phyloP scores from a whole-genome alignment of 2,888 invertebrate species.

The Hypercompe scribonia region DNA sequence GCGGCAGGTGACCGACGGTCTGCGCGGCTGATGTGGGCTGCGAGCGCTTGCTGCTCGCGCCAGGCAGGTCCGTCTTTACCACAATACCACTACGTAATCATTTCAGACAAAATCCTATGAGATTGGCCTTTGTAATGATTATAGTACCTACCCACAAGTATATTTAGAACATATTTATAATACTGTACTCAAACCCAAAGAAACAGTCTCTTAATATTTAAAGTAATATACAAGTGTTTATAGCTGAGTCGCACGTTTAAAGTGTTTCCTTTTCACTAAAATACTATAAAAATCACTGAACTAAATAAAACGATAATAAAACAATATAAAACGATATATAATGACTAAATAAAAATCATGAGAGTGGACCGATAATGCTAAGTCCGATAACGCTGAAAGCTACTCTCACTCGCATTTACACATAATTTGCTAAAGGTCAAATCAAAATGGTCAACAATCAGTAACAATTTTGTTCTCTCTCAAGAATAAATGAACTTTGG shows the following conservation, averaged over 20 bases:
- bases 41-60: constrained; percentile 86
- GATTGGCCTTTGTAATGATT: background rate
- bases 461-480: background rate
- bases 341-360: too few species aligned
- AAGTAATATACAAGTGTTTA: background rate
- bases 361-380: background rate
- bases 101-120: background rate
- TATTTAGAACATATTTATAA: background rate
- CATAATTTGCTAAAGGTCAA: background rate
- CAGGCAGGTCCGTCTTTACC: constrained; percentile 72
- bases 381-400: background rate
- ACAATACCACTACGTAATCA: background rate
- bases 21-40: constrained; percentile 86
- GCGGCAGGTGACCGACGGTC: constrained; percentile 84
- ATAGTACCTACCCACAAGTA: background rate
- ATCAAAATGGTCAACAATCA: background rate
- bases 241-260: background rate
- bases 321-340: too few species aligned
- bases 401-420: background rate
- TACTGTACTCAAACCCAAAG: background rate
- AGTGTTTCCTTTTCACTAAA: background rate
- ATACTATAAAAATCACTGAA: too few species aligned
- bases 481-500: background rate
- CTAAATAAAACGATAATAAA: too few species aligned
- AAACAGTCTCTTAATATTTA: background rate